These are phyloP conservation scores for Drosophila antonietae DNA, from an alignment of 2,888 invertebrate genomes.

Conservation along the genomic window DNA sequence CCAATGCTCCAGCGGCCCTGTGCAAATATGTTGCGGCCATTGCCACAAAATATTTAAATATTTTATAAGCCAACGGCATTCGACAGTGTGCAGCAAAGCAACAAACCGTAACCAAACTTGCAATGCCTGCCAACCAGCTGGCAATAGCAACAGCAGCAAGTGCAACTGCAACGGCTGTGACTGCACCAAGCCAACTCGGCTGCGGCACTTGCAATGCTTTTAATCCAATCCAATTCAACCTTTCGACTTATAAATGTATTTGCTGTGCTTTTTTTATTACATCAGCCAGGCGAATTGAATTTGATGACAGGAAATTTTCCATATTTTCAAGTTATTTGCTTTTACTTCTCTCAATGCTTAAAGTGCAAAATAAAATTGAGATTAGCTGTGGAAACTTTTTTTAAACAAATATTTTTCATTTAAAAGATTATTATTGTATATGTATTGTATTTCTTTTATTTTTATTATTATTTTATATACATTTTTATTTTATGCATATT, in stretches of 20 bases:
- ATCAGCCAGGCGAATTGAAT: conserved; percentile 6
- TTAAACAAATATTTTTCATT: background rate
- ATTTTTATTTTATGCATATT: too few relatives aligned
- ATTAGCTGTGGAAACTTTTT: background rate
- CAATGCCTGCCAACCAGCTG: conserved; percentile 40
- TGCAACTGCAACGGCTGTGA: conserved; percentile 13
- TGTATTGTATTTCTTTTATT: too few relatives aligned
- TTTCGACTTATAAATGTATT: conserved; percentile 12
- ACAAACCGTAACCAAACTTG: conserved; percentile 64
- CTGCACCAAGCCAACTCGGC: conserved; percentile 30
- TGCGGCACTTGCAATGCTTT: conserved; percentile 55
- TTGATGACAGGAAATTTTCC: background rate
- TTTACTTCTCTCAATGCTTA: background rate
- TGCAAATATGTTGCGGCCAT: conserved; percentile 71
- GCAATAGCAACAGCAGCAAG: background rate
- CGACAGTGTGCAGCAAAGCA: conserved; percentile 57
- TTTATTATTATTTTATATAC: too few relatives aligned
- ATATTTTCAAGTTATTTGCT: background rate
- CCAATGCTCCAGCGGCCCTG: conserved; percentile 31
- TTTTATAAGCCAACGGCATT: conserved; percentile 75
- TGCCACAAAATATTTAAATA: conserved; percentile 76
- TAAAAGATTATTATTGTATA: background rate
- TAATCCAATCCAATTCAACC: conserved; percentile 39
- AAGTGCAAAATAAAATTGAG: background rate
- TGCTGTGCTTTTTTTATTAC: conserved; percentile 10